phyloP scores from a whole-genome alignment of 2,888 invertebrate genomes.

The Tuta absoluta region DNA sequence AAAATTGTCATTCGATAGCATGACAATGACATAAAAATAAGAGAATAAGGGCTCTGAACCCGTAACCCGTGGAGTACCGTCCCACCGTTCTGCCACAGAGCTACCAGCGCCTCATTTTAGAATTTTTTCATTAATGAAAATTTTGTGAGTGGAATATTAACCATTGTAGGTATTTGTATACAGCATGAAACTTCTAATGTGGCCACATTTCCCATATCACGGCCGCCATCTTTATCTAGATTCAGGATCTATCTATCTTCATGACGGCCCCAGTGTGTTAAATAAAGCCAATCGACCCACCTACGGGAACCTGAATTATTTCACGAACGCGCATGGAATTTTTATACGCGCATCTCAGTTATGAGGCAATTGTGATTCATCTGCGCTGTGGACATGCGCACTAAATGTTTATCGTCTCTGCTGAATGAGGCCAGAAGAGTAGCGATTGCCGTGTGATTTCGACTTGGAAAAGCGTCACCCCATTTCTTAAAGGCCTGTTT shows the following conservation, averaged over 20 bases:
- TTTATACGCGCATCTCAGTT: slow-evolving; percentile 41
- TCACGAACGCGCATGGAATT: slow-evolving; percentile 42
- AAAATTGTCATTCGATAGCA: too few species aligned
- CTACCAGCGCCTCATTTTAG: too few species aligned
- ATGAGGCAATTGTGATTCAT: slow-evolving; percentile 51
- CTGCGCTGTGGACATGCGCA: slow-evolving; percentile 43
- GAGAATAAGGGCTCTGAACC: too few species aligned
- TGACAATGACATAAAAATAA: too few species aligned
- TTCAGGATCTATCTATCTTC: slow-evolving; percentile 17
- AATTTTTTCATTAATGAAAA: too few species aligned
- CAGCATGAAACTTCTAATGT: too few species aligned
- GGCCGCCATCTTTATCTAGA: slow-evolving; percentile 11
- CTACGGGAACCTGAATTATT: slow-evolving; percentile 42
- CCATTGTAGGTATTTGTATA: too few species aligned
- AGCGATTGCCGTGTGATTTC: slow-evolving; percentile 26
- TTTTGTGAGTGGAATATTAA: too few species aligned
- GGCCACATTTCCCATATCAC: slow-evolving; percentile 1
- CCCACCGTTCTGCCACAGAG: too few species aligned
- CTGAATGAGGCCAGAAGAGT: slow-evolving; percentile 34
- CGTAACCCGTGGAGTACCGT: too few species aligned
- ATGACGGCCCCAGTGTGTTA: slow-evolving; percentile 10
- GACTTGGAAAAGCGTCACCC: neutral
- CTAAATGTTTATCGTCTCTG: slow-evolving; percentile 51
- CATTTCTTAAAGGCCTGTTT: too few species aligned
- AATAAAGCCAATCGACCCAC: slow-evolving; percentile 23